A percentile compares a stretch with the other conserved stretches of the same genome.
phyloP scores from a whole-genome alignment of 2,888 invertebrate species.

The Sisyra nigra region DNA sequence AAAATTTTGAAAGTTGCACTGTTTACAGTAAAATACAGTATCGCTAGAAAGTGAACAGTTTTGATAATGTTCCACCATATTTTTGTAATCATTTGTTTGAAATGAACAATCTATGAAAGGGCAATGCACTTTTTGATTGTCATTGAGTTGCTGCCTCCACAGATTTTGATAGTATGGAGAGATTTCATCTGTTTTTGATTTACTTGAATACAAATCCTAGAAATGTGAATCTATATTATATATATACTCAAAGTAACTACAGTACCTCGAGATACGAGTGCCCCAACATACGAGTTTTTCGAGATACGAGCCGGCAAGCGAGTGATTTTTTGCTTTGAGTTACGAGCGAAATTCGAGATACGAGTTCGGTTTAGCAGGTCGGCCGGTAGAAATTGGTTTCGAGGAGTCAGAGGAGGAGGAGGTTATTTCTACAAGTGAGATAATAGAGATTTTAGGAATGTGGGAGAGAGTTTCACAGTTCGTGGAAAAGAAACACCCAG shows the following conservation, averaged over 20 bases:
- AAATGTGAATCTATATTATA: background rate
- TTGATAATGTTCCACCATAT: constrained; percentile 19
- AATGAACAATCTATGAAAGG: constrained; percentile 21
- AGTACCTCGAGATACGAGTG: background rate
- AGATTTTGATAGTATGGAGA: background rate
- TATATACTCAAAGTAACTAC: background rate
- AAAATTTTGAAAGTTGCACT: constrained; percentile 9
- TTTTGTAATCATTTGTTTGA: constrained; percentile 16
- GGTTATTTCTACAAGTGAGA: too few relatives aligned
- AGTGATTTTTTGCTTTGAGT: too few relatives aligned
- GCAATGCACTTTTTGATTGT: constrained; percentile 19
- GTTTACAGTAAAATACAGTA: constrained; percentile 13
- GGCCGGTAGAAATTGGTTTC: too few relatives aligned
- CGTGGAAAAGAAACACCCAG: too few relatives aligned
- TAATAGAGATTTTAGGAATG: too few relatives aligned
- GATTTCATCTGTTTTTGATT: background rate
- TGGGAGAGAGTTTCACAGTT: too few relatives aligned
- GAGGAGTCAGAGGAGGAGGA: too few relatives aligned
- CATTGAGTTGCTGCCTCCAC: constrained; percentile 14
- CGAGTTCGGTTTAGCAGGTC: too few relatives aligned
- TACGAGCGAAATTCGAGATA: too few relatives aligned
- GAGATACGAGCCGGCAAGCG: too few relatives aligned
- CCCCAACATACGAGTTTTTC: too few relatives aligned
- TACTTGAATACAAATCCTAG: background rate
- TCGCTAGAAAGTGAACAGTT: constrained; percentile 18